Percentiles rank a stretch among this genome's conserved stretches.
Conservation (phyloP, 2,113 vertebrate genomes). For the Crocuta crocuta region DNA sequence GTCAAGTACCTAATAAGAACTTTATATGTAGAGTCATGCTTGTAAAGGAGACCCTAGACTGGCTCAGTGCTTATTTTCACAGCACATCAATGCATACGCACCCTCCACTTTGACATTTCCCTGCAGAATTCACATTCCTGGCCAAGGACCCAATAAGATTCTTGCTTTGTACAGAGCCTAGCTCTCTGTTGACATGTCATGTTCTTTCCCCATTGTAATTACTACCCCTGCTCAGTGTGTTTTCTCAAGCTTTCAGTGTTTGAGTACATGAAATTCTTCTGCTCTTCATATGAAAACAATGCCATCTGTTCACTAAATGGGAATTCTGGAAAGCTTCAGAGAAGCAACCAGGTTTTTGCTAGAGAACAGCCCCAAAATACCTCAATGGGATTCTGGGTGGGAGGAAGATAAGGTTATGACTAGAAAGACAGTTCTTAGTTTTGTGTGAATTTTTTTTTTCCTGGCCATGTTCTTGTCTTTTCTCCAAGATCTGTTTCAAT, state of each 20-base stretch:
- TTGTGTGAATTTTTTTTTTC: not conserved
- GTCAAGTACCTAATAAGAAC: not conserved
- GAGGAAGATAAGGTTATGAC: not conserved
- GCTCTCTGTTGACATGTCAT: not conserved
- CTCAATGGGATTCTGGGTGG: not conserved
- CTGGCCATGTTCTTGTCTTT: not conserved
- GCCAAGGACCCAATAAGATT: not conserved
- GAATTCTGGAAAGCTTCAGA: constrained; percentile 44
- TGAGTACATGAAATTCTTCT: constrained; percentile 68
- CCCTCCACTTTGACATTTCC: not conserved
- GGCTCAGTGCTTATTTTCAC: not conserved
- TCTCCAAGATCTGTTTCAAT: not conserved
- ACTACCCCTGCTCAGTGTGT: not conserved
- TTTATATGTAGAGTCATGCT: not conserved
- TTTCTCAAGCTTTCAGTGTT: constrained; percentile 65
- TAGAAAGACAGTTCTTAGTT: not conserved
- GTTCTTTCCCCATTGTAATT: not conserved
- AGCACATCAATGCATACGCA: not conserved
- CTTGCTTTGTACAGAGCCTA: not conserved
- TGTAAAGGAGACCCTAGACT: not conserved
- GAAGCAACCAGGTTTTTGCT: constrained; percentile 43
- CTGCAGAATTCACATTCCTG: not conserved
- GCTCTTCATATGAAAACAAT: constrained; percentile 52
- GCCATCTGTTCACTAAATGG: constrained; percentile 56
- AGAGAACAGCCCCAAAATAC: not conserved